Base-by-base conservation (phyloP, 2,888 invertebrate species). In the Oscheius sp. region DNA sequence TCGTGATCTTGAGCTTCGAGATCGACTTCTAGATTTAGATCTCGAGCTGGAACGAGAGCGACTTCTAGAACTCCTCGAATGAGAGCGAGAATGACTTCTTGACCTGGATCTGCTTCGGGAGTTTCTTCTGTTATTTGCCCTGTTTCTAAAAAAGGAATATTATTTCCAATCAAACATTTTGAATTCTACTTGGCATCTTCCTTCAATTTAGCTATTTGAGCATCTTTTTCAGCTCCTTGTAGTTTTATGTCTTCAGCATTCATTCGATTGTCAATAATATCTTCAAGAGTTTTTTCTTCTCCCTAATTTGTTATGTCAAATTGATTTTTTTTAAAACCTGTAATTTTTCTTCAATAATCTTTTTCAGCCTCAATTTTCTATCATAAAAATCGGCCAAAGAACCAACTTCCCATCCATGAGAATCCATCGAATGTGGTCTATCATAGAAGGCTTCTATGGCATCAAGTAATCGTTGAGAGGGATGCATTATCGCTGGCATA, bases 361-460 rank as follows among this genome's bases (percentile, higher is more conserved):
- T 74, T 46, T 65, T 73, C 68, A 53, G 31, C 20, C 63, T 61
- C 58, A 69, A 93, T 89, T 97, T 98, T 5, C 95, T 94, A 89
- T 95, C 94, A 89, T 94, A 96, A 89, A 95, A 98, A 89, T 98
- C 97, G 88, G 95, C 96, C 66, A 98, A 90, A 74, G 95, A 96
- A 85, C 96, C 90, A 88, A 95, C 95, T 88, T 98, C 98, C 97
- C 97, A 98, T 33, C 97, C 97, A 88, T 34, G 33, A 4, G 55
- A 37, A 89, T 96, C 96, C 85, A 96, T 90, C 0, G 96, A 95
- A 80, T 93, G 93, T 5, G 96, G 95, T 31, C 93, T 91, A 10
- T 66, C 70, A 88, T 97, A 97, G 90, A 97, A 98, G 1, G 95
- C 94, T 85, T 96, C 95, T 0, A 98, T 92, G 8, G 97, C 96